phyloP scores from a whole-genome alignment of 2,888 invertebrate species.

The Nephrocerus scutellatus region DNA sequence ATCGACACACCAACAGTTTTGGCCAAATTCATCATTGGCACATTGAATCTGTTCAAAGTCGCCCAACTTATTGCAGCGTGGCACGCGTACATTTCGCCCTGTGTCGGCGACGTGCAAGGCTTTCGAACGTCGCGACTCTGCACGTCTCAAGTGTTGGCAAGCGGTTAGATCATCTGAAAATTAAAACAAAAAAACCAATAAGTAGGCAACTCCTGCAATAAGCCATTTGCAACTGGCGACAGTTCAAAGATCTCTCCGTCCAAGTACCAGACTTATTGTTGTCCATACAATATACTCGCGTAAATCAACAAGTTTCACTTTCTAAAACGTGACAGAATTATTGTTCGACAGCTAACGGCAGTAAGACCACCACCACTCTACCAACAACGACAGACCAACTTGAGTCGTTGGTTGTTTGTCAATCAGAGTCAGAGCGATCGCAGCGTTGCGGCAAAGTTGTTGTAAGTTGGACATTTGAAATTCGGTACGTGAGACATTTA shows the following conservation, averaged over 20 bases:
- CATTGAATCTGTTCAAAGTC: conserved; percentile 75
- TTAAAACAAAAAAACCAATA: conserved; percentile 2
- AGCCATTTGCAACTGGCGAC: not conserved
- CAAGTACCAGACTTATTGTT: no score
- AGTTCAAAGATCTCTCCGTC: not conserved
- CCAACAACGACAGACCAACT: not conserved
- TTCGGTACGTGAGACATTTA: no score
- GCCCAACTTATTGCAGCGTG: conserved; percentile 64
- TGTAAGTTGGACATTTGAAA: no score
- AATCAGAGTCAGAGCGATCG: no score
- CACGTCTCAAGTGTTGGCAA: conserved; percentile 60
- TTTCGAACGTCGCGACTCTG: conserved; percentile 57
- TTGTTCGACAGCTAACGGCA: not conserved
- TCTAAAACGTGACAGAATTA: conserved; percentile 29
- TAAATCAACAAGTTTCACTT: conserved; percentile 32
- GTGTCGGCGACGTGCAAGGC: no score
- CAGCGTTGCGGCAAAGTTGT: no score
- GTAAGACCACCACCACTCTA: not conserved
- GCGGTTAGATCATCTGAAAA: conserved; percentile 49
- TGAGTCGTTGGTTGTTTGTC: no score
- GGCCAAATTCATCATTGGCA: conserved; percentile 58
- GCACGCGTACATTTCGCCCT: conserved; percentile 57
- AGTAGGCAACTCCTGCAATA: no score
- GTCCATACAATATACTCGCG: not conserved
- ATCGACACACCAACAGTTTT: conserved; percentile 77